phyloP scores from a whole-genome alignment of 2,113 vertebrate genomes.

The Tympanuchus pallidicinctus region DNA sequence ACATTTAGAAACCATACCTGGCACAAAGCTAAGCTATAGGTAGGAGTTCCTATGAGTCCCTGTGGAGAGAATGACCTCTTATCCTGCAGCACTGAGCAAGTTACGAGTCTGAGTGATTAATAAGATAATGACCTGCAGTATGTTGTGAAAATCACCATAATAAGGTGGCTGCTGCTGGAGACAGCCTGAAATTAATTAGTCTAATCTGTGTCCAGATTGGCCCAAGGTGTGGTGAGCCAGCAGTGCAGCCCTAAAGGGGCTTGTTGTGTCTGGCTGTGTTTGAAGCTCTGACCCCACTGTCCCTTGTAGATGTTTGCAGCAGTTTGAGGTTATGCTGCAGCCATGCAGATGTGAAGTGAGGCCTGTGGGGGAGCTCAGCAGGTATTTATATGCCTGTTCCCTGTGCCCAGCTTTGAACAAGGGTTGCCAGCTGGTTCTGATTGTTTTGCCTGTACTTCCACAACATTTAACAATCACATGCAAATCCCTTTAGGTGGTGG shows the following conservation, averaged over 20 bases:
- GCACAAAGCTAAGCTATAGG: not conserved
- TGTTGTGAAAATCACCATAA: not conserved
- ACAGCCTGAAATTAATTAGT: not conserved
- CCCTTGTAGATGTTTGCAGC: not conserved
- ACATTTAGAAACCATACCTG: not conserved
- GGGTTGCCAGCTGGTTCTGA: not conserved
- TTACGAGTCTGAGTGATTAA: not conserved
- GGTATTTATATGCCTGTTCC: not conserved
- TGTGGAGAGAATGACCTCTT: not conserved
- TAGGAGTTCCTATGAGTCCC: not conserved
- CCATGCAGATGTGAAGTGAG: not conserved
- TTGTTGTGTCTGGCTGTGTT: not conserved
- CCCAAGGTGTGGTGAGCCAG: not conserved
- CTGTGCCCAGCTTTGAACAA: rapidly evolving
- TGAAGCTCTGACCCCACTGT: constrained; percentile 23
- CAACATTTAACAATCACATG: not conserved
- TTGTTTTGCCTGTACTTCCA: too few species aligned
- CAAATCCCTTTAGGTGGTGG: not conserved
- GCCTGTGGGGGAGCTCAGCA: not conserved
- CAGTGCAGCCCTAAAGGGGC: not conserved
- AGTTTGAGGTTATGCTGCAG: not conserved
- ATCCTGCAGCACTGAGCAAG: not conserved
- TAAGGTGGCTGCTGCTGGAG: not conserved
- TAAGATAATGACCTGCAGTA: not conserved
- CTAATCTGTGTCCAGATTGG: not conserved